Evolutionary conservation across 2,888 invertebrate species (phyloP).

Genomic region (Epinotia bilunana): DNA sequence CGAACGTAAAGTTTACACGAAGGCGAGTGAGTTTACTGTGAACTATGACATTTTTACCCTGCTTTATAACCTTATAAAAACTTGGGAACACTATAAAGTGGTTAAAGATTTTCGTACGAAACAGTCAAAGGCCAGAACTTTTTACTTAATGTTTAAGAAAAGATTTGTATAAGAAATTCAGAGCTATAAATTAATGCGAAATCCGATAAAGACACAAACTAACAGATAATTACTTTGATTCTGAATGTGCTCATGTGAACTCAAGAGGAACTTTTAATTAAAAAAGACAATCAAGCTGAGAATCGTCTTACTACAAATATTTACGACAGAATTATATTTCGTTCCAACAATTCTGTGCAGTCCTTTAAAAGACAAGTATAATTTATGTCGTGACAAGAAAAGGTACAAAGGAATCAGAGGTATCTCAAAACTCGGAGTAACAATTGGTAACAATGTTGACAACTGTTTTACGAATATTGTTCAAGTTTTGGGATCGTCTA

Average conservation of each 20-base stretch:
- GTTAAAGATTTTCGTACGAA: slow-evolving; percentile 17
- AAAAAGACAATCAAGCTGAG: slow-evolving; percentile 6
- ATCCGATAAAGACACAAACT: background rate
- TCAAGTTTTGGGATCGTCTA: slow-evolving; percentile 30
- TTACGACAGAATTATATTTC: slow-evolving; percentile 14
- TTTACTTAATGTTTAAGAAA: background rate
- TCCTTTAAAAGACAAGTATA: slow-evolving; percentile 32
- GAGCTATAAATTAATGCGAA: background rate
- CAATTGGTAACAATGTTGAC: slow-evolving; percentile 42
- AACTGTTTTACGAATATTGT: slow-evolving; percentile 41
- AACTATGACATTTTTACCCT: slow-evolving; percentile 42
- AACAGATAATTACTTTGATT: slow-evolving; percentile 4
- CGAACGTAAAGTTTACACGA: slow-evolving; percentile 43
- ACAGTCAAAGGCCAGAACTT: background rate
- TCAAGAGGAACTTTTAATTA: background rate
- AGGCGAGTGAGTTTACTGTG: slow-evolving; percentile 33
- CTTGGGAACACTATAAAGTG: slow-evolving; percentile 18
- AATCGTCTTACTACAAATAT: slow-evolving; percentile 9
- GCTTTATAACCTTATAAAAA: slow-evolving; percentile 29
- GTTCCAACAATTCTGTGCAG: slow-evolving; percentile 10
- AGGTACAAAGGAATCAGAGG: slow-evolving; percentile 32
- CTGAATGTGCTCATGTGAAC: background rate
- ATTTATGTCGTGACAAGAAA: slow-evolving; percentile 40
- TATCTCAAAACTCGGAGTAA: slow-evolving; percentile 38
- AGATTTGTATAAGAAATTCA: background rate